Conservation (phyloP, 2,888 invertebrate genomes). For the Aspidiotus destructor region DNA sequence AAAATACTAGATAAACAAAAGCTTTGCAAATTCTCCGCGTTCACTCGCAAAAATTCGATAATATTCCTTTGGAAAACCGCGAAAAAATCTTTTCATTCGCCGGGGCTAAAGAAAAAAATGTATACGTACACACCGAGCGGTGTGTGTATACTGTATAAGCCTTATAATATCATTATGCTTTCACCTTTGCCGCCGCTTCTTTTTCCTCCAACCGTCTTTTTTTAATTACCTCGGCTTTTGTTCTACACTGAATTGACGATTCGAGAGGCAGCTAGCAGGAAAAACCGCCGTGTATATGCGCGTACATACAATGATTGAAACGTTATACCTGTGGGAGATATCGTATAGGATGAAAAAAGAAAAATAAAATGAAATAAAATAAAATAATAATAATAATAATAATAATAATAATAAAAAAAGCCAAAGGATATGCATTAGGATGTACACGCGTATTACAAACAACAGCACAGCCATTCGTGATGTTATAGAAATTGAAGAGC, state of each 20-base stretch:
- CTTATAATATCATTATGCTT: background rate
- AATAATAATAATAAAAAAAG: too few relatives aligned
- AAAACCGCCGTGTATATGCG: background rate
- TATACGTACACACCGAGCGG: background rate
- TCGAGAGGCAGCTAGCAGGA: background rate
- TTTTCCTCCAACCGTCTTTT: background rate
- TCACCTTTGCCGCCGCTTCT: background rate
- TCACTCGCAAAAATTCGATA: background rate
- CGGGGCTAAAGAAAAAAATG: background rate
- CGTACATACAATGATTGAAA: slow-evolving; percentile 9
- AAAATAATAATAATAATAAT: too few relatives aligned
- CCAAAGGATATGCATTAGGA: too few relatives aligned
- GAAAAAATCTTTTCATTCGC: background rate
- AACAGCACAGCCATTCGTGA: too few relatives aligned
- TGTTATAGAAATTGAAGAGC: too few relatives aligned
- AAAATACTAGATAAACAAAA: too few relatives aligned
- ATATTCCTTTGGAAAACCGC: background rate
- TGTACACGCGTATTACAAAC: too few relatives aligned
- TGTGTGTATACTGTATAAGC: too few relatives aligned
- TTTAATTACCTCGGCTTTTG: slow-evolving; percentile 8
- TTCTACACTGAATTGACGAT: background rate
- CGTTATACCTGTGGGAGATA: slow-evolving; percentile 25
- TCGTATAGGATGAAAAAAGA: background rate
- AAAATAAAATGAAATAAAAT: background rate
- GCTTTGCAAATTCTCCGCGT: background rate